These are phyloP conservation scores for Engystomops pustulosus DNA, from an alignment of 2,113 vertebrate genomes.

Conservation along the genomic window DNA sequence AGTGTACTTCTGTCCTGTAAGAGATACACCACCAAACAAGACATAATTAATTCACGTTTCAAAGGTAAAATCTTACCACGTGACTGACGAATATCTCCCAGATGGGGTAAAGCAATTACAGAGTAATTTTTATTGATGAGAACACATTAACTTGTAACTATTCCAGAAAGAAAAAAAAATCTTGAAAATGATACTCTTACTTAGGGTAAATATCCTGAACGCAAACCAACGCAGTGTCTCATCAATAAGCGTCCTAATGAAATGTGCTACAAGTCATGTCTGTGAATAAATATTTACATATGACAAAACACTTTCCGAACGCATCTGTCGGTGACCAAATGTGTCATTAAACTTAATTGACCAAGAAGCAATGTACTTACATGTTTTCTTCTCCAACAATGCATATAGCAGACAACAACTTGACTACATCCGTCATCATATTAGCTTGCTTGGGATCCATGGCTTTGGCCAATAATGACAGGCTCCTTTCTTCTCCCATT, in stretches of 20 bases:
- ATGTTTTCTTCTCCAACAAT: conserved; percentile 96
- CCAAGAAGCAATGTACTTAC: conserved; percentile 74
- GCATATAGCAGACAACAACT: conserved; percentile 95
- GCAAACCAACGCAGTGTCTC: neutral
- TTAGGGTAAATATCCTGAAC: conserved; percentile 52
- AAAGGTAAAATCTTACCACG: conserved; percentile 52
- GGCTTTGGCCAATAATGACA: conserved; percentile 84
- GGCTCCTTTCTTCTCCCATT: conserved; percentile 90
- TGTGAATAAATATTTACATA: conserved; percentile 31
- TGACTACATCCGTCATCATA: conserved; percentile 96
- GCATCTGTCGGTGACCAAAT: neutral
- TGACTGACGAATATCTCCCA: conserved; percentile 35
- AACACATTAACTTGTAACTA: conserved; percentile 42
- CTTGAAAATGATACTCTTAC: conserved; percentile 29
- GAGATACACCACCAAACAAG: conserved; percentile 54
- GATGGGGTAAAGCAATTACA: conserved; percentile 45
- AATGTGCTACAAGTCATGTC: conserved; percentile 17
- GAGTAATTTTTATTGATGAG: conserved; percentile 37
- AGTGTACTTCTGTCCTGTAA: conserved; percentile 59
- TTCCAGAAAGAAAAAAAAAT: conserved; percentile 48
- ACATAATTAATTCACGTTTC: conserved; percentile 55
- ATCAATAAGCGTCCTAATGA: conserved; percentile 26
- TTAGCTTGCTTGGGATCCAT: conserved; percentile 86
- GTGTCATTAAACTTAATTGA: neutral
- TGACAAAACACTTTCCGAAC: neutral